Conservation (phyloP, 2,888 invertebrate genomes). For the Hoplodrina blanda region DNA sequence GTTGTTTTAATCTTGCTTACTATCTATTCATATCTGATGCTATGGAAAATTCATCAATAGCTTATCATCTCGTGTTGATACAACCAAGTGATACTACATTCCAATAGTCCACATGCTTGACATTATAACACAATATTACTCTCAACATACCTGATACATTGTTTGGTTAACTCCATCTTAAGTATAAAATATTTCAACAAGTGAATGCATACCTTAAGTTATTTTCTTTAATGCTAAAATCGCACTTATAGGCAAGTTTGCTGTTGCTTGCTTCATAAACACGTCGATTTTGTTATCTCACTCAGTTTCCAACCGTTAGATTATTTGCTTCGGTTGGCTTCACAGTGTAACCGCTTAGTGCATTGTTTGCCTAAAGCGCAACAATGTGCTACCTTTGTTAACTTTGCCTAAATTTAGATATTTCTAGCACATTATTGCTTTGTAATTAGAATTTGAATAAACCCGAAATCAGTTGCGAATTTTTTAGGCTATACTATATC, state of each 20-base stretch:
- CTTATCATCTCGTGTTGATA: slow-evolving; percentile 28
- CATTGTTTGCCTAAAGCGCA: slow-evolving; percentile 36
- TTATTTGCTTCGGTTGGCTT: slow-evolving; percentile 33
- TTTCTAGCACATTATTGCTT: slow-evolving; percentile 1
- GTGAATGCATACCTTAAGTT: slow-evolving; percentile 11
- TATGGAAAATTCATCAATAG: slow-evolving; percentile 25
- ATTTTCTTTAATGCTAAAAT: background rate
- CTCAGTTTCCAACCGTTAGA: slow-evolving; percentile 29
- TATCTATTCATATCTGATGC: slow-evolving; percentile 16
- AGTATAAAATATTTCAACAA: slow-evolving; percentile 6
- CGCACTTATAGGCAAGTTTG: background rate
- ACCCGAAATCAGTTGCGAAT: slow-evolving; percentile 1
- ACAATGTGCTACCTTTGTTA: slow-evolving; percentile 9
- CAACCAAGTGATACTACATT: slow-evolving; percentile 13
- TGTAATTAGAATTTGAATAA: slow-evolving; percentile 30
- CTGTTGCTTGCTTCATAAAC: slow-evolving; percentile 31
- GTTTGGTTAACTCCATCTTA: slow-evolving; percentile 18
- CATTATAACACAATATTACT: slow-evolving; percentile 37
- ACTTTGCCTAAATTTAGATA: slow-evolving; percentile 25
- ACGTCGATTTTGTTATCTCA: slow-evolving; percentile 31
- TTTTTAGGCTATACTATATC: background rate
- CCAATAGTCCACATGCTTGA: slow-evolving; percentile 19
- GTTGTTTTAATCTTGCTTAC: slow-evolving; percentile 18
- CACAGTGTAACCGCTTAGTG: slow-evolving; percentile 27
- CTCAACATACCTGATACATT: slow-evolving; percentile 13